Percentiles rank a stretch among this genome's conserved stretches.
Conservation (phyloP, 2,888 invertebrate genomes). For the Rhamnusium bicolor region DNA sequence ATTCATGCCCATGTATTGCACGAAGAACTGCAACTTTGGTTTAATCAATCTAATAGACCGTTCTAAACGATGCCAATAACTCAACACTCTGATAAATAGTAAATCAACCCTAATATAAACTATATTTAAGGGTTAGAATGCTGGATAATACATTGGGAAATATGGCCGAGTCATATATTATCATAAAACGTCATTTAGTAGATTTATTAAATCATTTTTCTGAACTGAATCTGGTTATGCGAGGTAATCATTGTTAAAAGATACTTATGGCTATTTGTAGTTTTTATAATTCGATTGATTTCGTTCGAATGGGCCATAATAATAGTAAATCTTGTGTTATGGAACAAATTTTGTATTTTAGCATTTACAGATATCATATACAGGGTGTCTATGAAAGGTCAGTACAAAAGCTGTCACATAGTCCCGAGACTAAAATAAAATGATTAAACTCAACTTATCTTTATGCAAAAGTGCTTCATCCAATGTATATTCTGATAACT, state of each 20-base stretch:
- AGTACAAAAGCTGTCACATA: too few relatives aligned
- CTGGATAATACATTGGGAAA: slow-evolving; percentile 45
- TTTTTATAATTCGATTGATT: slow-evolving; percentile 60
- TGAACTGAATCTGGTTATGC: slow-evolving; percentile 67
- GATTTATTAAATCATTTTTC: slow-evolving; percentile 70
- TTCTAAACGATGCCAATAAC: slow-evolving; percentile 65
- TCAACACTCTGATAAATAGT: slow-evolving; percentile 61
- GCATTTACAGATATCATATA: too few relatives aligned
- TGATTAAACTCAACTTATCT: too few relatives aligned
- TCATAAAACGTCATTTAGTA: slow-evolving; percentile 71
- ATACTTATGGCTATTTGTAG: slow-evolving; percentile 59
- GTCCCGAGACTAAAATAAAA: too few relatives aligned
- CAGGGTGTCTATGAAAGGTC: too few relatives aligned
- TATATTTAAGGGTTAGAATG: slow-evolving; percentile 17
- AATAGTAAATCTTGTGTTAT: slow-evolving; percentile 45
- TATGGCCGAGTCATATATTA: slow-evolving; percentile 66
- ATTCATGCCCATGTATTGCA: slow-evolving; percentile 61
- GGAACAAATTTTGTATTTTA: slow-evolving; percentile 44
- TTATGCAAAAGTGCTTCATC: too few relatives aligned
- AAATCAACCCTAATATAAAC: slow-evolving; percentile 40
- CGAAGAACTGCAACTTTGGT: slow-evolving; percentile 55
- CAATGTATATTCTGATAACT: too few relatives aligned
- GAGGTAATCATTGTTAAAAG: slow-evolving; percentile 68
- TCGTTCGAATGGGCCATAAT: slow-evolving; percentile 35
- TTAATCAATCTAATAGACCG: slow-evolving; percentile 70